Evolutionary conservation across 2,113 vertebrate genomes (phyloP).

Genomic region (Carassius auratus): DNA sequence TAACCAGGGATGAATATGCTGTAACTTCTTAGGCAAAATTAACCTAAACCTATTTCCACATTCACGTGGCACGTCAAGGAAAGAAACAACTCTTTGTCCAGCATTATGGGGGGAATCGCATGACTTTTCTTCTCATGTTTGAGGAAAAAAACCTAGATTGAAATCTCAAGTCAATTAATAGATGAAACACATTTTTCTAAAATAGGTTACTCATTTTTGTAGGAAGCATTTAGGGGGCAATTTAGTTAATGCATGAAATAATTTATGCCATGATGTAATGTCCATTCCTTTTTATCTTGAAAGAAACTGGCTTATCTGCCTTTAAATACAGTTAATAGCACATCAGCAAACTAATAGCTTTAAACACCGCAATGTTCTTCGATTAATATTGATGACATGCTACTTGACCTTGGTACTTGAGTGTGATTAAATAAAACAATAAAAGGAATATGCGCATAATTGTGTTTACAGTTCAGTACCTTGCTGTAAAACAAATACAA

Average conservation of each 20-base stretch:
- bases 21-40: constrained; percentile 71
- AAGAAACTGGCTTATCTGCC: constrained; percentile 71
- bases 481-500: constrained; percentile 49
- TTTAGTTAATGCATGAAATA: constrained; percentile 74
- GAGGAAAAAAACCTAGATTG: constrained; percentile 68
- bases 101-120: constrained; percentile 62
- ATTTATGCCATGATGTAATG: constrained; percentile 76
- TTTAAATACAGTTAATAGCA: constrained; percentile 73
- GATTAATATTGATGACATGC: constrained; percentile 69
- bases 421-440: constrained; percentile 71
- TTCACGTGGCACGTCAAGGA: constrained; percentile 56
- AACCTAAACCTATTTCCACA: constrained; percentile 73
- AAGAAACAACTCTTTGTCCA: constrained; percentile 63
- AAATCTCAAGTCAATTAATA: constrained; percentile 73
- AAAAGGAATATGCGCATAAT: constrained; percentile 56
- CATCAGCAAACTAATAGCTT: constrained; percentile 74
- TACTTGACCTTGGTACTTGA: constrained; percentile 74
- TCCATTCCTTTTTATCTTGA: constrained; percentile 76
- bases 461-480: constrained; percentile 40
- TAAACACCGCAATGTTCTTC: constrained; percentile 68
- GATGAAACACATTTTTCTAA: constrained; percentile 74
- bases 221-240: constrained; percentile 74
- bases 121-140: constrained; percentile 70
- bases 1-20: constrained; percentile 68
- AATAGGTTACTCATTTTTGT: constrained; percentile 63